A percentile compares a stretch with the other conserved stretches of the same genome.
Evolutionary conservation across 2,888 invertebrate genomes (phyloP).

Genomic region (Drosophila prolongata): DNA sequence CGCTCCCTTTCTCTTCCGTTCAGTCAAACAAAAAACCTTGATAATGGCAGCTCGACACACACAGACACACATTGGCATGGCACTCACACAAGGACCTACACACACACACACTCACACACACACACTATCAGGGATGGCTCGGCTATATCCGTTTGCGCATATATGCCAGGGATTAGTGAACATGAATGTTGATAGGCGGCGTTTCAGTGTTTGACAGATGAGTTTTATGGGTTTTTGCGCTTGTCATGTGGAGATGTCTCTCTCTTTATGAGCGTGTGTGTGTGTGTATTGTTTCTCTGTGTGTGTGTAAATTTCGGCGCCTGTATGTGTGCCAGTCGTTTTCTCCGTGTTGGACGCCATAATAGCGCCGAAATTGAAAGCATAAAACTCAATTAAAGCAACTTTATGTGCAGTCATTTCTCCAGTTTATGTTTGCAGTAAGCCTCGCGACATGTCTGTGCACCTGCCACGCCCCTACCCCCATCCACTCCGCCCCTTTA

Average conservation of each 20-base stretch:
- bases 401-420: conserved; percentile 74
- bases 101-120: conserved; percentile 10
- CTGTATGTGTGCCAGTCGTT: conserved; percentile 24
- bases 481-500: background rate
- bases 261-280: conserved; percentile 6
- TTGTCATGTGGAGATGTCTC: conserved; percentile 46
- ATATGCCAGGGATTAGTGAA: conserved; percentile 73
- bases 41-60: conserved; percentile 62
- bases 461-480: conserved; percentile 49
- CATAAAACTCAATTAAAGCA: conserved; percentile 74
- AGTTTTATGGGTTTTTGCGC: conserved; percentile 71
- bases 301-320: conserved; percentile 3
- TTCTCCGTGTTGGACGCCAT: conserved; percentile 56
- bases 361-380: conserved; percentile 72
- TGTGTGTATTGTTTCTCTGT: conserved; percentile 3
- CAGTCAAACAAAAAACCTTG: conserved; percentile 69
- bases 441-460: conserved; percentile 60
- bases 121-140: conserved; percentile 15
- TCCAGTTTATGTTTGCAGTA: conserved; percentile 67
- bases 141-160: conserved; percentile 70
- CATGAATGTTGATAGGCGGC: conserved; percentile 73
- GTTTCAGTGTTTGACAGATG: conserved; percentile 73
- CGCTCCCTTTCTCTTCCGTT: conserved; percentile 14
- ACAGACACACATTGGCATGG: conserved; percentile 9
- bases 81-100: conserved; percentile 4